Evolutionary conservation across 2,888 invertebrate species (phyloP), one percentile per base, ranked within the genome.

Genomic region (Rotaria sp.): DNA sequence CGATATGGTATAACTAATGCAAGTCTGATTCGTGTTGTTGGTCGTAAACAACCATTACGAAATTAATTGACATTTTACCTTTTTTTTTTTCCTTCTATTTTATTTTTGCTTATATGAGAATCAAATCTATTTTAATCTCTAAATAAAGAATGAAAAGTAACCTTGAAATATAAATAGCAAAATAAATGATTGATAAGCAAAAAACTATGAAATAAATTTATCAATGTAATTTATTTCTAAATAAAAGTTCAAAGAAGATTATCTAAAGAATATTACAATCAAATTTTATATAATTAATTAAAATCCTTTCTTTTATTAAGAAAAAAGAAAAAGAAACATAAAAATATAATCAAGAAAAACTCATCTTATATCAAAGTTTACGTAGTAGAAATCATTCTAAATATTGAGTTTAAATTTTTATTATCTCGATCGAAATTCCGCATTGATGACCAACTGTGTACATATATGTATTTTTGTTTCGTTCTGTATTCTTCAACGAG

Each of bases 1-100:
- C 35, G 38, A 48, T 86, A 75, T 48, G 86, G 86, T n/a, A 75
- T 86, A 41, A 85, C 85, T 11, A 86, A 86, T 84, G 48, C 85
- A 24, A 85, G 75, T 50, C 35, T 67, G 11, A 86, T 86, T 35
- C 52, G 86, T 57, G 52, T 85, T 55, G 55, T 86, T 85, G 86
- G 86, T 8, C 50, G 85, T 59, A 86, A 85, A 84, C 38, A 80
- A 45, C n/a, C 35, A 80, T 45, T 35, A 67, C 35, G 35, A 18
- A 13, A 5, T 35, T 35, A 30, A 67, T 11, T 55, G 55, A 55
- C 26, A 55, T 55, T 55, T 55, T 10, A 26, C 26, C 7, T 55
- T 55, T 26, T 26, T 26, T 55, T 55, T 26, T 26, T 26, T 26
- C 50, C 4, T 50, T 50, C 45, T 50, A 50, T 50, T 50, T n/a